phyloP scores from a whole-genome alignment of 2,888 invertebrate genomes.

The Oscheius sp. region DNA sequence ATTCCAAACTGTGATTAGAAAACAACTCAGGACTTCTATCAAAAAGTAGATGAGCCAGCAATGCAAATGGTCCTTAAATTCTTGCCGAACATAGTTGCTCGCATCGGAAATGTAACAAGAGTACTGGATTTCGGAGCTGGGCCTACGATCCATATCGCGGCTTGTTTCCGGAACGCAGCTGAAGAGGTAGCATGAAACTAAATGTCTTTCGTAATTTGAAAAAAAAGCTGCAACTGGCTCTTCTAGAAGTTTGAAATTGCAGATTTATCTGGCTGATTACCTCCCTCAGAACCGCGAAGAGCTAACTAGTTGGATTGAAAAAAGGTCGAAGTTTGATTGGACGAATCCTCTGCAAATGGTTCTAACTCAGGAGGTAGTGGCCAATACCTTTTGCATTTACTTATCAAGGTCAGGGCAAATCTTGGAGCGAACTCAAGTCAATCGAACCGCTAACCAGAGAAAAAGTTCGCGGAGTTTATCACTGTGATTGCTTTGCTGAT shows the following conservation, averaged over 20 bases:
- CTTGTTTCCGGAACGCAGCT: constrained; percentile 63
- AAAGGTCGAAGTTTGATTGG: constrained; percentile 65
- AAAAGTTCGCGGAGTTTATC: constrained; percentile 62
- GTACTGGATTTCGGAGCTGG: constrained; percentile 62
- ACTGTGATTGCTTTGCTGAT: constrained; percentile 65
- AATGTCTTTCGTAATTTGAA: not conserved
- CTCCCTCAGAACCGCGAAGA: constrained; percentile 69
- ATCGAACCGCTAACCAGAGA: constrained; percentile 55
- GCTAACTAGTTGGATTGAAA: constrained; percentile 58
- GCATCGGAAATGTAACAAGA: constrained; percentile 53
- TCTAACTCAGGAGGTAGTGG: constrained; percentile 49
- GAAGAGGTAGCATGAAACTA: constrained; percentile 53
- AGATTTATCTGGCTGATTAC: constrained; percentile 71
- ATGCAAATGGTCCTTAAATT: constrained; percentile 72
- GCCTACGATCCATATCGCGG: constrained; percentile 71
- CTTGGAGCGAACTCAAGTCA: constrained; percentile 43
- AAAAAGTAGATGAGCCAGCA: constrained; percentile 68
- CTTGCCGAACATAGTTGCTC: constrained; percentile 66
- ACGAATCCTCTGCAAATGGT: constrained; percentile 47
- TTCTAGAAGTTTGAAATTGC: constrained; percentile 32
- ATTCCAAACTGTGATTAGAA: too few species aligned
- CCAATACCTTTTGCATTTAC: not conserved
- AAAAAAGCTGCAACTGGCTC: not conserved
- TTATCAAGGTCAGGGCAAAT: constrained; percentile 39
- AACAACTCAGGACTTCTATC: constrained; percentile 65